Evolutionary conservation across 2,888 invertebrate genomes (phyloP).

Genomic region (Cepaea hortensis): DNA sequence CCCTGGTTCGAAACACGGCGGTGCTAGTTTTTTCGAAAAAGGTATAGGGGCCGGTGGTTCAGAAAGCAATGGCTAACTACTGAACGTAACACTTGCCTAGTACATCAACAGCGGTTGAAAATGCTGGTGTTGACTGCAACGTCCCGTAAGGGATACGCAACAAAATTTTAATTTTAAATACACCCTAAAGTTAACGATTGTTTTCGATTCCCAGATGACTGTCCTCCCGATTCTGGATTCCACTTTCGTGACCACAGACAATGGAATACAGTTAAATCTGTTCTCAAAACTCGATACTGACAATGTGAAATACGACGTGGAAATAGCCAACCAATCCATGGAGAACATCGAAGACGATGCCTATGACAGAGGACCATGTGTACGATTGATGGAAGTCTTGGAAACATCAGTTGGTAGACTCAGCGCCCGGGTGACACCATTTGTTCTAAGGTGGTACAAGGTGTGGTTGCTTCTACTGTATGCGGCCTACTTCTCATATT

Average conservation of each 20-base stretch:
- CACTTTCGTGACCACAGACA: not conserved
- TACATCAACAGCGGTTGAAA: no score
- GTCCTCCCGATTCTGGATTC: not conserved
- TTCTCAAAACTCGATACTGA: not conserved
- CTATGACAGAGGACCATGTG: slow-evolving; percentile 25
- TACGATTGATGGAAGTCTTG: not conserved
- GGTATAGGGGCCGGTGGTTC: no score
- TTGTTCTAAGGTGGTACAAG: not conserved
- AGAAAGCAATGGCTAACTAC: no score
- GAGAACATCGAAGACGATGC: not conserved
- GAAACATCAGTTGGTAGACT: not conserved
- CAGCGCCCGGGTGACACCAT: not conserved
- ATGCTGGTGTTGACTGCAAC: no score
- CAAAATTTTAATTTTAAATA: no score
- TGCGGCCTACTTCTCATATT: slow-evolving; percentile 23
- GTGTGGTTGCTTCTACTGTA: not conserved
- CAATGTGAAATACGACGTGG: not conserved
- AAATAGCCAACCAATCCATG: not conserved
- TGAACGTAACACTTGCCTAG: no score
- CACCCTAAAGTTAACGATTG: not conserved
- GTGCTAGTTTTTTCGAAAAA: no score
- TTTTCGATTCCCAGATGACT: not conserved
- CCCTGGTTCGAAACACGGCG: no score
- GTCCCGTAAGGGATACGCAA: no score
- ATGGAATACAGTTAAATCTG: not conserved